Conservation (phyloP, 2,797 vertebrate genomes). For the Oceanodroma leucorhoa region DNA sequence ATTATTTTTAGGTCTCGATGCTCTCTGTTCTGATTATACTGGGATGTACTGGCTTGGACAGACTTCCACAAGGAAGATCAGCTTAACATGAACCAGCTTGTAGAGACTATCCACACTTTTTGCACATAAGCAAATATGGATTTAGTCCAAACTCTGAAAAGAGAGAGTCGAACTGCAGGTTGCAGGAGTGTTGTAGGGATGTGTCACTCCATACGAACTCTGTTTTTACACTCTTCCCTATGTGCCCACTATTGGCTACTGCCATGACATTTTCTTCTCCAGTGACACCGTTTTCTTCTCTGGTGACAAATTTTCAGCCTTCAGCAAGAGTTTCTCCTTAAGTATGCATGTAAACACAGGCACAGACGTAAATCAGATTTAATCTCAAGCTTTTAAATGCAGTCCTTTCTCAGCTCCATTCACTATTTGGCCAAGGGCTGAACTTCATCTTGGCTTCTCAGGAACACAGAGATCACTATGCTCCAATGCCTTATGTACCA, state of each 20-base stretch:
- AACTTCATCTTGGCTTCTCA: background rate
- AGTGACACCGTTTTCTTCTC: background rate
- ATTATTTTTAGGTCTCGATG: background rate
- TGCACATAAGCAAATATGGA: background rate
- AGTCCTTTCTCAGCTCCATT: background rate
- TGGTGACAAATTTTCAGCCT: background rate
- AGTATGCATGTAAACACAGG: background rate
- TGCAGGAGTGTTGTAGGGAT: background rate
- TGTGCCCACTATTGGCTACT: fast-evolving
- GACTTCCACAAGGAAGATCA: background rate
- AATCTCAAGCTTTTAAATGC: background rate
- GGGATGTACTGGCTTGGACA: too few species aligned
- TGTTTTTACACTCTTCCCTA: background rate
- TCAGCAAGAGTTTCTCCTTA: background rate
- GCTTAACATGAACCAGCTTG: fast-evolving
- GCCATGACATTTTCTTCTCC: background rate
- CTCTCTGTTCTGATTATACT: background rate
- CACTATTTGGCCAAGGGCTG: background rate
- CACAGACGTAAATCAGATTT: background rate
- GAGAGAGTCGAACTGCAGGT: background rate
- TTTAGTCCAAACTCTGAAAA: background rate
- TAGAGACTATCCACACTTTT: background rate
- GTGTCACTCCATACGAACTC: background rate
- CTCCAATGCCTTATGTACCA: background rate
- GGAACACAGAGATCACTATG: background rate